phyloP scores from a whole-genome alignment of 2,888 invertebrate genomes.

The Phortica okadai region DNA sequence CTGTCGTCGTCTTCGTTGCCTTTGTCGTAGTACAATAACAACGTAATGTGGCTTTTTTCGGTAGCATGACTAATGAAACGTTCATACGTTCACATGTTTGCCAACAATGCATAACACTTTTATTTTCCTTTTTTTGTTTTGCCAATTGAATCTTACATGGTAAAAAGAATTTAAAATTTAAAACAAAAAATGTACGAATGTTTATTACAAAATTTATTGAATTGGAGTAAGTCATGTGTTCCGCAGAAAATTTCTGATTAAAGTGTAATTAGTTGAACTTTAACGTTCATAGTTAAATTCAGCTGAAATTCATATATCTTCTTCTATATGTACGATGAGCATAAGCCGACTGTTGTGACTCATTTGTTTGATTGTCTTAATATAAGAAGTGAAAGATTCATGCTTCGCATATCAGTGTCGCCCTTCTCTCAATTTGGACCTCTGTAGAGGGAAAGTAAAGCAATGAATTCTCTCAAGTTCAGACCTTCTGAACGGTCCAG shows the following conservation, averaged over 20 bases:
- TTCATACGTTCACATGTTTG: not conserved
- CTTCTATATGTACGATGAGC: not conserved
- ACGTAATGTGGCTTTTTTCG: slow-evolving; percentile 68
- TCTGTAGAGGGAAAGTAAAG: too few relatives aligned
- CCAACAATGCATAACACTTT: not conserved
- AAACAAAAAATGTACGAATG: too few relatives aligned
- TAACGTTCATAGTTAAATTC: not conserved
- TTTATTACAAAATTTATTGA: not conserved
- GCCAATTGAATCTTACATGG: not conserved
- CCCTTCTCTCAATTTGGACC: too few relatives aligned
- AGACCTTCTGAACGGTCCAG: too few relatives aligned
- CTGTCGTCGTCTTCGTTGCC: slow-evolving; percentile 23
- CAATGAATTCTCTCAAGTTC: too few relatives aligned
- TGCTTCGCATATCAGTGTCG: too few relatives aligned
- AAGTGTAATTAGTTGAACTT: not conserved
- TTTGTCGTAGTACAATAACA: slow-evolving; percentile 25
- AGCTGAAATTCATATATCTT: not conserved
- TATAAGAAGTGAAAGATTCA: too few relatives aligned
- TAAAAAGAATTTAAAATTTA: too few relatives aligned
- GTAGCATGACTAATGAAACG: slow-evolving; percentile 66
- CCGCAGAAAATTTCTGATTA: not conserved
- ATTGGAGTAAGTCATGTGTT: too few relatives aligned
- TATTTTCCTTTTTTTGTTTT: not conserved
- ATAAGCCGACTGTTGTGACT: not conserved
- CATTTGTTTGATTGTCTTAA: too few relatives aligned